Conservation (phyloP, 2,797 vertebrate genomes). For the Myotis daubentonii region DNA sequence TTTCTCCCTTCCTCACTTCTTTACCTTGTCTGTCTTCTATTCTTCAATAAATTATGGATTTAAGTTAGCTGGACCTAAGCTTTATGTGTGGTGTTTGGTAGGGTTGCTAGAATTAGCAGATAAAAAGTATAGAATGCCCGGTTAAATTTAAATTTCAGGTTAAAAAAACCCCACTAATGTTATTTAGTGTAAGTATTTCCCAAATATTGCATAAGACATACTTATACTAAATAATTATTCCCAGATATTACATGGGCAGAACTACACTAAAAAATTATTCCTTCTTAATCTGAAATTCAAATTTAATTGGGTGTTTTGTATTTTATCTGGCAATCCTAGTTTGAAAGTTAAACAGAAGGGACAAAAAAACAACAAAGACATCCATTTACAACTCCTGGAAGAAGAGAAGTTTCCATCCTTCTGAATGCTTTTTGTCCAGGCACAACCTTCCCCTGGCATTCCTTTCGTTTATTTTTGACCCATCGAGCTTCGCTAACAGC, state of each 20-base stretch:
- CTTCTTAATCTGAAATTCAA: constrained; percentile 60
- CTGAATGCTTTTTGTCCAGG: not conserved
- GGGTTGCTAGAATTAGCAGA: constrained; percentile 41
- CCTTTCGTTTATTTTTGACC: rapidly evolving
- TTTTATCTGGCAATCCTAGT: constrained; percentile 63
- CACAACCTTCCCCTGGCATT: not conserved
- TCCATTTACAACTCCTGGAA: constrained; percentile 51
- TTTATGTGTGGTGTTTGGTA: not conserved
- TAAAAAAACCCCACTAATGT: not conserved
- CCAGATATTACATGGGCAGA: not conserved
- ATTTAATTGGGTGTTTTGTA: constrained; percentile 37
- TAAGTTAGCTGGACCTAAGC: not conserved
- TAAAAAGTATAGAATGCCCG: constrained; percentile 50
- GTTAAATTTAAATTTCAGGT: constrained; percentile 37
- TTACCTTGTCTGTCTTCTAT: not conserved
- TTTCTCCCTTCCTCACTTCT: constrained; percentile 35
- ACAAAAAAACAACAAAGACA: constrained; percentile 49
- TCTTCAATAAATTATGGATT: constrained; percentile 43
- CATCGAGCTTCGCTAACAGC: not conserved
- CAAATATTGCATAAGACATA: not conserved
- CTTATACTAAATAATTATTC: not conserved
- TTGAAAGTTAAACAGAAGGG: constrained; percentile 51
- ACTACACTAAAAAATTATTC: constrained; percentile 18
- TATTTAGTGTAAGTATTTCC: not conserved
- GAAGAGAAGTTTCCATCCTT: not conserved